Evolutionary conservation across 2,888 invertebrate genomes (phyloP), one percentile per base, ranked within the genome.

Genomic region (Meghimatium bilineatum): DNA sequence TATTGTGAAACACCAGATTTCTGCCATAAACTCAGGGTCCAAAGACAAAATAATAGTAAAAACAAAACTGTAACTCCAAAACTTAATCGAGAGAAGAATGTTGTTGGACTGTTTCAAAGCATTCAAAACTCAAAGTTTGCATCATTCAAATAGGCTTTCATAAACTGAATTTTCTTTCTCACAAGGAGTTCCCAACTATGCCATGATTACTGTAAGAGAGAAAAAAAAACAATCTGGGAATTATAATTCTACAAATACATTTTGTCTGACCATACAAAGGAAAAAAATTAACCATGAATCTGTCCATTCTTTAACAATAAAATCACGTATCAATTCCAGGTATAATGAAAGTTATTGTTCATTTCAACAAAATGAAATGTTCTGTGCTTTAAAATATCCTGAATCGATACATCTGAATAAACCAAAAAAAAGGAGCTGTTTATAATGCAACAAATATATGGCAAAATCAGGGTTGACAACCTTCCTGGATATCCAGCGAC

Each of bases 121-220:
- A 79, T 49, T 67, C 49, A 38, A 44, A 66, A 44, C 44, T n/a
- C n/a, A 44, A 44, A 44, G 29, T 67, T 67, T 14, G 29, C 36
- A 17, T 79, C 63, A 60, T 44, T 77, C 29, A 34, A 79, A 67
- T 44, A 67, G 79, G 67, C 67, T 79, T 79, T 34, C 17, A 79
- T 67, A 67, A 79, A 66, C 44, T 75, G 63, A 67, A 79, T 79
- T 66, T 67, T 49, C 23, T 79, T 79, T 79, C 79, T 79, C 79
- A 79, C 79, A 32, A 66, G 66, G 67, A 32, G n/a, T n/a, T 44
- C 79, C 79, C 38, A 79, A 67, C 29, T 67, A 79, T n/a, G 77
- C 29, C 66, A n/a, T 79, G 79, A 38, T 44, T 23, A 79, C 79
- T 79, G 79, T 44, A 79, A 67, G 60, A 63, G 60, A 63, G 44